A percentile compares a stretch with the other conserved stretches of the same genome.
Conservation (phyloP, 2,113 vertebrate species). For the Catagonus wagneri region DNA sequence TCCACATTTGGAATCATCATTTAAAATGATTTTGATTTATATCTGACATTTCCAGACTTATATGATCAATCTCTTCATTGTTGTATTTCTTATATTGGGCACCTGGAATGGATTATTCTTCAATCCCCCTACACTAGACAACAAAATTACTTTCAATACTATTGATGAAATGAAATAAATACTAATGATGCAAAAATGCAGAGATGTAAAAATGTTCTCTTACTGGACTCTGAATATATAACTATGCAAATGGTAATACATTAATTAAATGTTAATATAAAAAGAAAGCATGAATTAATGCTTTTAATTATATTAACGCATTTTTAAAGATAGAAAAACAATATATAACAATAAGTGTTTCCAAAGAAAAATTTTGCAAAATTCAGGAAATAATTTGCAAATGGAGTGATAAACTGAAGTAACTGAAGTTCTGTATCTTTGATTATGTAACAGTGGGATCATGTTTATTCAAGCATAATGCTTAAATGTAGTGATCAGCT, state of each 20-base stretch:
- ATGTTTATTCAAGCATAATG: not conserved
- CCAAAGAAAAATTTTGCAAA: not conserved
- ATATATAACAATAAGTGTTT: not conserved
- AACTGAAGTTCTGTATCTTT: not conserved
- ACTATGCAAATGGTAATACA: not conserved
- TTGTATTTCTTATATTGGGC: not conserved
- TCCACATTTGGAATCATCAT: slow-evolving; percentile 25
- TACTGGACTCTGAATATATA: not conserved
- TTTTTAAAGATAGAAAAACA: slow-evolving; percentile 2
- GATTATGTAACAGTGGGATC: not conserved
- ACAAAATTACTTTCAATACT: slow-evolving; percentile 28
- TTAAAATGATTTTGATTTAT: slow-evolving; percentile 33
- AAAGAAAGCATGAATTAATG: not conserved
- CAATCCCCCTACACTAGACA: not conserved
- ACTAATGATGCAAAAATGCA: not conserved
- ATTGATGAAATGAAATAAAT: slow-evolving; percentile 7
- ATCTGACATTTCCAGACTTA: not conserved
- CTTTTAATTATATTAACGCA: slow-evolving; percentile 1
- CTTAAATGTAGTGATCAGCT: not conserved
- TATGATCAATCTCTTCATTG: not conserved
- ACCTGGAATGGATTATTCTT: not conserved
- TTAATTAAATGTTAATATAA: not conserved
- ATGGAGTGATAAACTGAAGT: not conserved
- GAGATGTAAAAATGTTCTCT: not conserved
- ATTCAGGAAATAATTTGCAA: not conserved